These are phyloP conservation scores for Tragelaphus buxtoni DNA, from an alignment of 2,113 vertebrate species.

Conservation along the genomic window DNA sequence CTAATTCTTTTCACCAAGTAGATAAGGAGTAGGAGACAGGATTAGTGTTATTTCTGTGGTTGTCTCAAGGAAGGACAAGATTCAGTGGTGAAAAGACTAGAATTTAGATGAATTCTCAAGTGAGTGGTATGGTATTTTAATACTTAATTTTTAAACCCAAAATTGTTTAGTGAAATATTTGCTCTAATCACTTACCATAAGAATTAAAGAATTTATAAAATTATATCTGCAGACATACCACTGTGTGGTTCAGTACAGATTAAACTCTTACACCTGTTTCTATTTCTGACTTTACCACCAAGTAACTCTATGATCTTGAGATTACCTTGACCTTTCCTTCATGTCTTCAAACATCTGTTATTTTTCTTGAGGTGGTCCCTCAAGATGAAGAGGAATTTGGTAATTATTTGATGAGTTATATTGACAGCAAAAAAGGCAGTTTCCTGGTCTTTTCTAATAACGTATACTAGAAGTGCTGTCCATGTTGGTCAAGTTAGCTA, in stretches of 20 bases:
- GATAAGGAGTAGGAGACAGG: not conserved
- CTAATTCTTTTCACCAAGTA: constrained; percentile 47
- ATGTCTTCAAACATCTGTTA: not conserved
- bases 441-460: not conserved
- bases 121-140: not conserved
- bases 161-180: not conserved
- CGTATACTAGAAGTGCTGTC: not conserved
- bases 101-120: constrained; percentile 30
- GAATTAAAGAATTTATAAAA: not conserved
- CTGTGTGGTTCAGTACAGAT: not conserved
- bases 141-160: constrained; percentile 42
- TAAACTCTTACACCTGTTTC: not conserved
- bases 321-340: constrained; percentile 8
- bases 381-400: not conserved
- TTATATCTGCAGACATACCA: not conserved
- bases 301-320: not conserved
- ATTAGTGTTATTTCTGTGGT: not conserved
- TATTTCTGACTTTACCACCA: not conserved
- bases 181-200: not conserved
- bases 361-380: not conserved
- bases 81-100: not conserved
- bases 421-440: not conserved
- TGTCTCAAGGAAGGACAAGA: not conserved
- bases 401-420: not conserved
- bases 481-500: not conserved